Evolutionary conservation across 2,113 vertebrate genomes (phyloP), one percentile per base, ranked within the genome.

Genomic region (Dunckerocampus dactyliophorus): DNA sequence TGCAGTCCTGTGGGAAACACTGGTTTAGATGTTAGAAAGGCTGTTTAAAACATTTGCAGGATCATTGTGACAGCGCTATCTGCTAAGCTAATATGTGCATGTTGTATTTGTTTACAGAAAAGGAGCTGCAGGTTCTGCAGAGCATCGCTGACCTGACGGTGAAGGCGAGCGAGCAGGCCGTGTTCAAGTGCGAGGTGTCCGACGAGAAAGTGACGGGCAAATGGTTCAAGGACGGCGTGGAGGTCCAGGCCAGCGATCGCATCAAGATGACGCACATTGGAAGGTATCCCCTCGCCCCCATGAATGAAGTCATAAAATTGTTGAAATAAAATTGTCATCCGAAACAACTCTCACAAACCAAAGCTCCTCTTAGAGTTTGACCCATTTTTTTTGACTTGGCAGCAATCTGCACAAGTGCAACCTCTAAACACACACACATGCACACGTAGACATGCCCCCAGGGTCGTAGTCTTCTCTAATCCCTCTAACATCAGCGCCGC

Each of bases 101-200:
- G 37, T 14, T 16, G 1, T 6, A 1, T 59, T 12, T 39, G 61
- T n/a, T 43, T 65, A 0, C 85, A 95, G 94, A 94, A 16, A 94
- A 93, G 74, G 91, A 92, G 74, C 90, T 96, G 70, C 80, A 95
- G 82, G 88, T 95, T 7, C 82, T 95, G 45, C 93, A 95, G 85
- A 93, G 67, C 79, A 93, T 96, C 0, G 93, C 94, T 0, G 95
- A 96, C n/a, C 88, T 96, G 65, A 94, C 93, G 0, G 81, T 95
- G 70, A 94, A 94, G 82, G 90, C 95, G 0, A 15, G 89, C 0
- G 94, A 96, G 0, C 93, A 95, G 84, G 95, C 95, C 0, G 65
- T 94, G 65, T 96, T 96, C 87, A 94, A 92, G 81, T 96, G 95
- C 6, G 95, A 96, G 67, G 93, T 96, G 68, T 96, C 95, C 0